phyloP scores from a whole-genome alignment of 2,888 invertebrate species.

The Melitaea athalia region DNA sequence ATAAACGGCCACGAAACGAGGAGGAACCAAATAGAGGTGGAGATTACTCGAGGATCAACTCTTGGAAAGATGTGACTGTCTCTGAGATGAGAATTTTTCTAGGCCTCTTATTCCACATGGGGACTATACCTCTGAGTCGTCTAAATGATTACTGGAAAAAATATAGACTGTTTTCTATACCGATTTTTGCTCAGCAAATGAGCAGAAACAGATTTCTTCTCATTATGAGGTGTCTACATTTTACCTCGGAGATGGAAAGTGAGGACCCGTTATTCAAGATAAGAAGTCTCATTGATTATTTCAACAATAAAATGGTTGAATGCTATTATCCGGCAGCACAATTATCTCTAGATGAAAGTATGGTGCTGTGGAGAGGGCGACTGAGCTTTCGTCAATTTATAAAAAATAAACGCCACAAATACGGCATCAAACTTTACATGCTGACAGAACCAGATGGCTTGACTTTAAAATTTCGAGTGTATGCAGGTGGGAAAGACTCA shows the following conservation, averaged over 20 bases:
- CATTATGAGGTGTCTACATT: no score
- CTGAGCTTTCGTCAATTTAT: conserved; percentile 20
- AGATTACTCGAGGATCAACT: background rate
- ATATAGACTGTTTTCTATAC: conserved; percentile 37
- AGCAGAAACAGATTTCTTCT: no score
- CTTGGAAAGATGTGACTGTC: conserved; percentile 27
- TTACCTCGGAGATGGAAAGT: no score
- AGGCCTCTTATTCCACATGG: conserved; percentile 44
- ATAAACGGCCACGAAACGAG: no score
- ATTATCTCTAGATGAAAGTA: conserved; percentile 17
- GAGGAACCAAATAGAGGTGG: no score
- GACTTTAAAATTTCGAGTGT: no score
- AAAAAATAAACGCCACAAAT: no score
- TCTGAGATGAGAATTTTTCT: conserved; percentile 30
- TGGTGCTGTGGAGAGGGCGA: conserved; percentile 21
- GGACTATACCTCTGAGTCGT: conserved; percentile 36
- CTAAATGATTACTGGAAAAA: conserved; percentile 44
- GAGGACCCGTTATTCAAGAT: no score
- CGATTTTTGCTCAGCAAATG: conserved; percentile 33
- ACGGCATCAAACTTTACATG: no score
- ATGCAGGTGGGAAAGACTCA: no score
- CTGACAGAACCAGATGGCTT: no score
- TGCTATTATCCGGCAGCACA: conserved; percentile 13
- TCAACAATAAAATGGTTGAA: conserved; percentile 10
- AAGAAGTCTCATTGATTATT: background rate